Percentiles rank a stretch among this genome's conserved stretches.
Evolutionary conservation across 2,797 vertebrate species (phyloP).

Genomic region (Melanotaenia maccullochi): DNA sequence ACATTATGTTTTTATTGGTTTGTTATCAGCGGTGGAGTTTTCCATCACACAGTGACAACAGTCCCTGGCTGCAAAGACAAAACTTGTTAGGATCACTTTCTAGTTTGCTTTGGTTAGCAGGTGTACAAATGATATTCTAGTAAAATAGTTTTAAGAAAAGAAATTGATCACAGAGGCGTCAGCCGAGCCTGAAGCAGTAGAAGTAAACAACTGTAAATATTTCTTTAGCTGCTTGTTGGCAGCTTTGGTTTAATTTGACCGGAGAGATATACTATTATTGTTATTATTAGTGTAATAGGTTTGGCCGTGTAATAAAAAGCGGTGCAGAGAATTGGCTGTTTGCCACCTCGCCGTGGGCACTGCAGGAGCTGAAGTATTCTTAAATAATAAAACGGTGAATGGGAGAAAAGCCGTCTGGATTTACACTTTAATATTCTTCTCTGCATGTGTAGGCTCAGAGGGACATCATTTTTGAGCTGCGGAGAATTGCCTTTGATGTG

Average conservation of each 20-base stretch:
- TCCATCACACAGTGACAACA: not conserved
- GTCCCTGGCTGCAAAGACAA: not conserved
- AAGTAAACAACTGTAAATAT: not conserved
- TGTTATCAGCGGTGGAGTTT: not conserved
- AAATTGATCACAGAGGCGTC: not conserved
- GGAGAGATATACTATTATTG: not conserved
- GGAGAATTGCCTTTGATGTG: conserved; percentile 95
- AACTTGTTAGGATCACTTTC: not conserved
- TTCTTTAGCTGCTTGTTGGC: not conserved
- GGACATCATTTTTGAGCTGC: conserved; percentile 98
- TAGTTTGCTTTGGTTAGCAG: not conserved
- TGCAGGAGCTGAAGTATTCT: conserved; percentile 21
- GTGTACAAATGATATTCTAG: not conserved
- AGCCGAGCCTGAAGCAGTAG: not conserved
- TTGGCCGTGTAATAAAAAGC: conserved; percentile 40
- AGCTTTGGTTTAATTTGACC: not conserved
- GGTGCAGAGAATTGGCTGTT: conserved; percentile 24
- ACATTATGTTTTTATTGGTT: not conserved
- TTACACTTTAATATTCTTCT: conserved; percentile 43
- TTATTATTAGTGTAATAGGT: conserved; percentile 18
- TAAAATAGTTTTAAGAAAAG: not conserved
- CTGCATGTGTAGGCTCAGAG: conserved; percentile 88
- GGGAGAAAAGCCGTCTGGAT: conserved; percentile 26
- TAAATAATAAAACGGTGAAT: conserved; percentile 37
- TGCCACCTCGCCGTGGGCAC: conserved; percentile 33